These are phyloP conservation scores for Gephyroberyx darwinii DNA, from an alignment of 2,797 vertebrate species.

Conservation along the genomic window DNA sequence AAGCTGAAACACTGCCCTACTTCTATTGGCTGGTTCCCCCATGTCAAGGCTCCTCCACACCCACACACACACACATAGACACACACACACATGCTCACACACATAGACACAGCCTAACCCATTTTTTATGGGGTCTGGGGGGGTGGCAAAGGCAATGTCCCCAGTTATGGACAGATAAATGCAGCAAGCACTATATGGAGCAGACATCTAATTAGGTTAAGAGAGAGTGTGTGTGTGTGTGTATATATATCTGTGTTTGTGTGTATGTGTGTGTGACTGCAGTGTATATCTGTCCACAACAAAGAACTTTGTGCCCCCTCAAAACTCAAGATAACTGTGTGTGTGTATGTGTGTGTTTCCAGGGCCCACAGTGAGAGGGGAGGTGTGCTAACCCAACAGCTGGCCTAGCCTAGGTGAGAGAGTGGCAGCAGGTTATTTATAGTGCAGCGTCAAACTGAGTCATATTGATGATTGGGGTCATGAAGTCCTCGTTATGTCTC, in stretches of 20 bases:
- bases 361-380: constrained; percentile 5
- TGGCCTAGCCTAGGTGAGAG: constrained; percentile 52
- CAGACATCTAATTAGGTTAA: constrained; percentile 51
- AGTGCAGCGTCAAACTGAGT: constrained; percentile 42
- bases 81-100: background rate
- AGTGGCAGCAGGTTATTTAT: constrained; percentile 52
- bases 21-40: constrained; percentile 47
- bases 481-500: constrained; percentile 24
- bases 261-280: constrained; percentile 38
- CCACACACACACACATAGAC: constrained; percentile 7
- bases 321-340: constrained; percentile 29
- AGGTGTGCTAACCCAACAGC: constrained; percentile 51
- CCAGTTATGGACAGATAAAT: too few species aligned
- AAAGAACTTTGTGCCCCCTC: constrained; percentile 6
- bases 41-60: constrained; percentile 21
- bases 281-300: constrained; percentile 38
- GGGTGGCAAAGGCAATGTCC: too few species aligned
- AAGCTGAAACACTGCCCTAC: constrained; percentile 65
- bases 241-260: constrained; percentile 5
- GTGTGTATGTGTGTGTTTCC: constrained; percentile 1
- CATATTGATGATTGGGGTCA: constrained; percentile 57
- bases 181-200: constrained; percentile 7
- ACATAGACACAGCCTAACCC: background rate
- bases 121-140: too few species aligned
- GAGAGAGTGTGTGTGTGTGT: constrained; percentile 50